A percentile compares a stretch with the other conserved stretches of the same genome.
phyloP scores from a whole-genome alignment of 1,140 invertebrate species.

The Sitodiplosis mosellana region DNA sequence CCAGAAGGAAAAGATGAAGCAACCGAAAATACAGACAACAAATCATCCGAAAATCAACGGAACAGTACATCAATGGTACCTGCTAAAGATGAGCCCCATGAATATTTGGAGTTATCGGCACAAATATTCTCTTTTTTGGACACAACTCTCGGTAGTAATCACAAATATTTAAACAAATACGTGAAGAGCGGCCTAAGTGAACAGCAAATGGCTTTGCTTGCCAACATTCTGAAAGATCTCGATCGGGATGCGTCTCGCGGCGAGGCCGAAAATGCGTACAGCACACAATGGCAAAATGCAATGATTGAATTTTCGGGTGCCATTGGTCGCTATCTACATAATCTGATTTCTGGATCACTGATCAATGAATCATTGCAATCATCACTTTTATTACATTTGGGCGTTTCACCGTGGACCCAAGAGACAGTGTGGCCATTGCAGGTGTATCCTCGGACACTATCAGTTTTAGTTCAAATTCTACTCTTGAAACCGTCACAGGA shows the following conservation, averaged over 20 bases:
- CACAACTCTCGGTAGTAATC: conserved; percentile 20
- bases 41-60: conserved; percentile 21
- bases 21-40: conserved; percentile 27
- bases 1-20: conserved; percentile 45
- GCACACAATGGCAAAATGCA: conserved; percentile 19
- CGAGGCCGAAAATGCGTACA: conserved; percentile 8
- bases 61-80: conserved; percentile 43
- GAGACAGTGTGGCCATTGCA: conserved; percentile 57
- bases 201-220: conserved; percentile 61
- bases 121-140: conserved; percentile 23
- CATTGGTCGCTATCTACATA: conserved; percentile 27
- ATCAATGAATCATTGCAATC: conserved; percentile 49
- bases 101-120: conserved; percentile 24
- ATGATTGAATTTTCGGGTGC: conserved; percentile 24
- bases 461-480: conserved; percentile 51
- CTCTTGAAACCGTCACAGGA: conserved; percentile 65
- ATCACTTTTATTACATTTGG: conserved; percentile 51
- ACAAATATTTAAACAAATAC: conserved; percentile 32
- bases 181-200: conserved; percentile 42
- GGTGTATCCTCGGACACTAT: conserved; percentile 69
- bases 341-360: conserved; percentile 53
- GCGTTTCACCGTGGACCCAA: conserved; percentile 51
- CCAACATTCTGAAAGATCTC: conserved; percentile 64
- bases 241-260: conserved; percentile 43
- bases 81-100: conserved; percentile 75